Conservation (phyloP, 2,888 invertebrate species). For the Chloroclystis v-ata region DNA sequence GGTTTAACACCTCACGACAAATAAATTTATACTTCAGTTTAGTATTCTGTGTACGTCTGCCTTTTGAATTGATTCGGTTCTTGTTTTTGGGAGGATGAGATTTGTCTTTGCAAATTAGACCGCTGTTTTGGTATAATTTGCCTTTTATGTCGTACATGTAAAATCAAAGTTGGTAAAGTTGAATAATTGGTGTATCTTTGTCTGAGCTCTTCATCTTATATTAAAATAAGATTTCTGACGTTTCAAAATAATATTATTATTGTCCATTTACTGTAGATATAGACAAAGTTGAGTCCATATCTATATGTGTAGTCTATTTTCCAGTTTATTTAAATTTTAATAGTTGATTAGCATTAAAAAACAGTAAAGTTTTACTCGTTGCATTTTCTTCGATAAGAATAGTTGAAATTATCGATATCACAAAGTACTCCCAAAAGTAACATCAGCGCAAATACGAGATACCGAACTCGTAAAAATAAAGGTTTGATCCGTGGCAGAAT, state of each 20-base stretch:
- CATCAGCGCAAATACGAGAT: conserved; percentile 16
- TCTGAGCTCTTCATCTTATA: too few relatives aligned
- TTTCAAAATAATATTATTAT: too few relatives aligned
- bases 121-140: neutral
- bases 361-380: too few relatives aligned
- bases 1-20: conserved; percentile 33
- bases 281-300: too few relatives aligned
- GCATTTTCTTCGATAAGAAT: conserved; percentile 4
- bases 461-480: conserved; percentile 22
- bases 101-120: conserved; percentile 5
- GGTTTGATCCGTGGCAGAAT: conserved; percentile 23
- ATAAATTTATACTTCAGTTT: conserved; percentile 27
- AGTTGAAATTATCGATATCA: conserved; percentile 8
- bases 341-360: too few relatives aligned
- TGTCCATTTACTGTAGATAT: too few relatives aligned
- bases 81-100: conserved; percentile 8
- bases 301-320: too few relatives aligned
- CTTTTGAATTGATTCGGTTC: conserved; percentile 29
- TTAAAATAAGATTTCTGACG: too few relatives aligned
- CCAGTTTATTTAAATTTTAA: too few relatives aligned
- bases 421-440: conserved; percentile 13
- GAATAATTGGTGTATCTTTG: too few relatives aligned
- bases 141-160: too few relatives aligned
- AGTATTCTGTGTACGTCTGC: conserved; percentile 24
- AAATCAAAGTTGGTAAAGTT: too few relatives aligned